A percentile compares a stretch with the other conserved stretches of the same genome.
Evolutionary conservation across 2,888 invertebrate species (phyloP).

Genomic region (Sinhomidia bicolor): DNA sequence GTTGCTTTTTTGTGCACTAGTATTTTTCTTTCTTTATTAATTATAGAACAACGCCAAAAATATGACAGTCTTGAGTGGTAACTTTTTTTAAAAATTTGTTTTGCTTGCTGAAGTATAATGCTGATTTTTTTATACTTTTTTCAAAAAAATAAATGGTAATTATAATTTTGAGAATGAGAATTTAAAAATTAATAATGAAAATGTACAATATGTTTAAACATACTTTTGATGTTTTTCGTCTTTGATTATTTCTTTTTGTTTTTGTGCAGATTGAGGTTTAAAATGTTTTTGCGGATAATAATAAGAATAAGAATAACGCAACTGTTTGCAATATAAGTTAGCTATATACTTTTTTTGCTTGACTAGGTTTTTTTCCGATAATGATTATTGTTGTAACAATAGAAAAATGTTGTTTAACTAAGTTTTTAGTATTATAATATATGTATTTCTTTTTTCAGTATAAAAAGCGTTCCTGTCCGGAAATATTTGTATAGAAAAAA

Average conservation of each 20-base stretch:
- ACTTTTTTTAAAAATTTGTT: not conserved
- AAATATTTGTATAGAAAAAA: constrained; percentile 58
- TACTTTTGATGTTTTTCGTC: constrained; percentile 32
- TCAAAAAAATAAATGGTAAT: constrained; percentile 11
- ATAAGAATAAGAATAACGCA: no score
- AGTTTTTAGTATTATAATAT: not conserved
- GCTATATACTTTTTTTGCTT: not conserved
- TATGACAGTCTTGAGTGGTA: constrained; percentile 62
- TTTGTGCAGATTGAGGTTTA: constrained; percentile 48
- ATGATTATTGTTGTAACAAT: constrained; percentile 41
- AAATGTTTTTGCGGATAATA: constrained; percentile 2
- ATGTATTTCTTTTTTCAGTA: constrained; percentile 50
- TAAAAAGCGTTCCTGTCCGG: constrained; percentile 72
- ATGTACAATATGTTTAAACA: not conserved
- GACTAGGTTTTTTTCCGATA: not conserved
- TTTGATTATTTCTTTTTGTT: constrained; percentile 2
- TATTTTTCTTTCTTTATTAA: constrained; percentile 24
- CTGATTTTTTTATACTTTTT: not conserved
- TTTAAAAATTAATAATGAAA: constrained; percentile 1
- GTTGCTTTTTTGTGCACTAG: constrained; percentile 41
- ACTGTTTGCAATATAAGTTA: no score
- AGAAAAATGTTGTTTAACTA: constrained; percentile 43
- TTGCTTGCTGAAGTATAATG: constrained; percentile 14
- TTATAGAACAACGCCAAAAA: constrained; percentile 17
- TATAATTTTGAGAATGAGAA: not conserved